Evolutionary conservation across 1,140 invertebrate species (phyloP).

Genomic region (Papilio xuthus): DNA sequence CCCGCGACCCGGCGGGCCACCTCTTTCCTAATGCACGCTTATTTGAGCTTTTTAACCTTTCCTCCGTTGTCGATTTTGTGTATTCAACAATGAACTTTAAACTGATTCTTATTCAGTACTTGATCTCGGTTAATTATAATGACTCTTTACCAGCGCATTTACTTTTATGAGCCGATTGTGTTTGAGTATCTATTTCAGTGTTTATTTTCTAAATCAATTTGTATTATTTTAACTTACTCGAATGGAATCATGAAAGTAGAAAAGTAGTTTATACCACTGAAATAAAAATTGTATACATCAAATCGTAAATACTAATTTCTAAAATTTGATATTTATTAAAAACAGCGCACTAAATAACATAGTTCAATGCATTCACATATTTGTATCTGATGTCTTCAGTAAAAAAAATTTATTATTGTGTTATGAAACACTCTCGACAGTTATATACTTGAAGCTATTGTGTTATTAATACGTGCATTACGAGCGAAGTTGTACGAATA

Average conservation of each 20-base stretch:
- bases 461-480: constrained; percentile 27
- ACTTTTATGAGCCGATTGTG: constrained; percentile 27
- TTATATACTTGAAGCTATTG: constrained; percentile 24
- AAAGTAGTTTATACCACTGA: too few species aligned
- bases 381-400: neutral
- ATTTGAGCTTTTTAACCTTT: constrained; percentile 82
- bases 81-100: constrained; percentile 78
- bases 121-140: constrained; percentile 63
- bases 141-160: constrained; percentile 27
- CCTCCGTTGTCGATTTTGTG: constrained; percentile 74
- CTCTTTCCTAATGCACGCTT: constrained; percentile 81
- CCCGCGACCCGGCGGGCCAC: constrained; percentile 77
- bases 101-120: constrained; percentile 66
- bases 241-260: too few species aligned
- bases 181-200: neutral
- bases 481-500: neutral
- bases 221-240: too few species aligned
- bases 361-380: too few species aligned
- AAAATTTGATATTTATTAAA: too few species aligned
- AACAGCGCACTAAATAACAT: too few species aligned
- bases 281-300: too few species aligned
- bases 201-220: too few species aligned
- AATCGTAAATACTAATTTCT: too few species aligned
- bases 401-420: neutral
- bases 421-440: too few species aligned